These are phyloP conservation scores for Parochlus steinenii DNA, from an alignment of 2,888 invertebrate genomes.

Conservation along the genomic window DNA sequence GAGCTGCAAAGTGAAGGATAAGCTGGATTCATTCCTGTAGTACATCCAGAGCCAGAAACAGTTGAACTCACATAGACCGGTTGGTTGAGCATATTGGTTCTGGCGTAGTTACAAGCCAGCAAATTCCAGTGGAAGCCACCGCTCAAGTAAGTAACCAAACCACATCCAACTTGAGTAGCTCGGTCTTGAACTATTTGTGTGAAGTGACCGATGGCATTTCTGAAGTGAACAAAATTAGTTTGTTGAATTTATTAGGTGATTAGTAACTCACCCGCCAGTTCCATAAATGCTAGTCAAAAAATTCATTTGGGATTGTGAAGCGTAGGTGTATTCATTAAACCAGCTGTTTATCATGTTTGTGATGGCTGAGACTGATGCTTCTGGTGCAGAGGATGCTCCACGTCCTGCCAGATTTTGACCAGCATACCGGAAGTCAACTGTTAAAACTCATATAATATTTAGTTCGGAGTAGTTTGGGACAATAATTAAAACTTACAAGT, in stretches of 20 bases:
- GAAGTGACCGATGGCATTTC: constrained; percentile 28
- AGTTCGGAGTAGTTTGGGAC: too few relatives aligned
- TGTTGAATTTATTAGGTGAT: neutral
- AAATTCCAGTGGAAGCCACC: neutral
- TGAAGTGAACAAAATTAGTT: constrained; percentile 14
- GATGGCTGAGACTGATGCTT: constrained; percentile 12
- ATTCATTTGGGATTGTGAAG: neutral
- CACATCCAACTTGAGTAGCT: constrained; percentile 28
- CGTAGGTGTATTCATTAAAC: constrained; percentile 20
- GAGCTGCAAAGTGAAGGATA: constrained; percentile 3
- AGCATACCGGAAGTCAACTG: neutral
- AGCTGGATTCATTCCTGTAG: neutral
- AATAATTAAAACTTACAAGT: too few relatives aligned
- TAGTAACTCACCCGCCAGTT: neutral
- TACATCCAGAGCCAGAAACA: constrained; percentile 24
- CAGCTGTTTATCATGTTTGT: constrained; percentile 22
- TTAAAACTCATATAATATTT: too few relatives aligned
- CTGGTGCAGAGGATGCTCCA: neutral
- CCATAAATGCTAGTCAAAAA: neutral
- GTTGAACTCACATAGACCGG: constrained; percentile 24
- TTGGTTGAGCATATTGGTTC: constrained; percentile 23
- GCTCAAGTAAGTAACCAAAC: constrained; percentile 23
- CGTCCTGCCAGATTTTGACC: constrained; percentile 4
- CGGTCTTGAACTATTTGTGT: constrained; percentile 26
- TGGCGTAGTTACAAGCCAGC: constrained; percentile 26